These are phyloP conservation scores for Thripadectes ignobilis DNA, from an alignment of 2,797 vertebrate genomes.

Conservation along the genomic window DNA sequence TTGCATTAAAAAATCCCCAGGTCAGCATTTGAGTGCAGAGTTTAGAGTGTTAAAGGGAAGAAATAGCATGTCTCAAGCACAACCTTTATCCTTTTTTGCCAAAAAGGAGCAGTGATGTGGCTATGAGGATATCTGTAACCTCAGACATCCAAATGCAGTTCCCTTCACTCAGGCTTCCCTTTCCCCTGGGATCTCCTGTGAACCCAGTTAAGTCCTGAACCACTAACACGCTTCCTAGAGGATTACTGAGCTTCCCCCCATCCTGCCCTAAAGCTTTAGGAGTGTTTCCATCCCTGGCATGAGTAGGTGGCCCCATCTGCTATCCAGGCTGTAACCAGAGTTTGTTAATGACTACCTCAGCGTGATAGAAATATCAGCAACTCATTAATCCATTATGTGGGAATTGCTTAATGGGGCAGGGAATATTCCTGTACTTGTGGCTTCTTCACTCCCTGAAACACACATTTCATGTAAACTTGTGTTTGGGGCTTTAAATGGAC, in stretches of 20 bases:
- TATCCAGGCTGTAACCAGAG: background rate
- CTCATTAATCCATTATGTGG: background rate
- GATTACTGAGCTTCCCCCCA: background rate
- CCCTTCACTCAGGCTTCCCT: background rate
- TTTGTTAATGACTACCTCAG: conserved; percentile 31
- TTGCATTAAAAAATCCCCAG: background rate
- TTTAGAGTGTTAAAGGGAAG: background rate
- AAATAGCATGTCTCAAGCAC: background rate
- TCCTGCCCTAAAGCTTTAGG: background rate
- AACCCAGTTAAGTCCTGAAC: background rate
- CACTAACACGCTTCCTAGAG: background rate
- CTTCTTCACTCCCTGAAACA: background rate
- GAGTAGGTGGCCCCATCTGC: conserved; percentile 40
- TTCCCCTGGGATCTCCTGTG: background rate
- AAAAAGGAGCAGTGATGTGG: background rate
- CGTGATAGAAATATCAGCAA: background rate
- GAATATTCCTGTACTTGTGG: background rate
- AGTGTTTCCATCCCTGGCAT: conserved; percentile 10
- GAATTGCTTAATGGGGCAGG: background rate
- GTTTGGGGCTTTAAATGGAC: background rate
- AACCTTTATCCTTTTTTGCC: background rate
- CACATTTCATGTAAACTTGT: background rate
- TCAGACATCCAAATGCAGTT: background rate
- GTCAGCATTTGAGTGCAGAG: background rate
- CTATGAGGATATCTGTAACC: background rate